Conservation (phyloP, 1,140 invertebrate genomes). For the Dreissena rostriformis region DNA sequence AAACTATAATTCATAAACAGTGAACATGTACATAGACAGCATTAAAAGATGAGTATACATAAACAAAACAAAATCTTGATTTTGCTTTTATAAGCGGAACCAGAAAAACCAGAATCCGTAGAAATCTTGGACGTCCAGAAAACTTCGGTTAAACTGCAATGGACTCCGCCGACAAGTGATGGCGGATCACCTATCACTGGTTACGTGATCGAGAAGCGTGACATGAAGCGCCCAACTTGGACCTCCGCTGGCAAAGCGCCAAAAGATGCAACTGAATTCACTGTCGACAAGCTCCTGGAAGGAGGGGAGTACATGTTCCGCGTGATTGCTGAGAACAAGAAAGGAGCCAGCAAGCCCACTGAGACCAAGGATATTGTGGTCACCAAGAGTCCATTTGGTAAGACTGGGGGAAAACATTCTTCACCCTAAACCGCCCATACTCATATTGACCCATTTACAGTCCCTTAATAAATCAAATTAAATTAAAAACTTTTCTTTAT, state of each 20-base stretch:
- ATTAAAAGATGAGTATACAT: no score
- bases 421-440: no score
- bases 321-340: conserved; percentile 94
- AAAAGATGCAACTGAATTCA: conserved; percentile 74
- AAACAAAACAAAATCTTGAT: no score
- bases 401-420: conserved; percentile 78
- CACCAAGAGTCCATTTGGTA: conserved; percentile 97
- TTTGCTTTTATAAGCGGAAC: conserved; percentile 9
- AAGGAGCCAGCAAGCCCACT: conserved; percentile 93
- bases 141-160: conserved; percentile 96
- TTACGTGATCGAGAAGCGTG: conserved; percentile 94
- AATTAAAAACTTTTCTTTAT: no score
- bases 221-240: conserved; percentile 77
- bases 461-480: no score
- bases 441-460: no score
- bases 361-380: conserved; percentile 88
- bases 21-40: no score
- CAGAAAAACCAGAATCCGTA: conserved; percentile 88
- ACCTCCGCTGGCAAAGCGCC: conserved; percentile 67
- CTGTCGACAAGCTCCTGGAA: conserved; percentile 93
- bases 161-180: conserved; percentile 95
- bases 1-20: no score
- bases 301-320: conserved; percentile 94
- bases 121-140: conserved; percentile 96
- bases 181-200: conserved; percentile 97